Evolutionary conservation across 1,140 invertebrate species (phyloP).

Genomic region (Manduca sexta): DNA sequence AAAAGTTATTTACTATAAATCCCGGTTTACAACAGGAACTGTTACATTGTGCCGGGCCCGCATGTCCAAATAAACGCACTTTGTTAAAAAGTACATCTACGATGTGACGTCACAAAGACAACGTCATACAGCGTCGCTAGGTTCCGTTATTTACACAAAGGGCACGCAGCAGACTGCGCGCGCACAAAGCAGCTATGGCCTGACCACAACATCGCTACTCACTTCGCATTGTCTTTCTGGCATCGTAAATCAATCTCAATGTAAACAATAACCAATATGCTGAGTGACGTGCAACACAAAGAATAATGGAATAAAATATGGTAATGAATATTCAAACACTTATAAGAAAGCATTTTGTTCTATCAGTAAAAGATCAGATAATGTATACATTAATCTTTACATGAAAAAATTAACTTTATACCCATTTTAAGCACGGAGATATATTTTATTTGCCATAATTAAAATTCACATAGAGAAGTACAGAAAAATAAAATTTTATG

Average conservation of each 20-base stretch:
- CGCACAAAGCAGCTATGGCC: constrained; percentile 14
- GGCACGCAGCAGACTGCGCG: constrained; percentile 19
- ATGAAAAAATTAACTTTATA: too few species aligned
- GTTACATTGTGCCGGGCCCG: constrained; percentile 51
- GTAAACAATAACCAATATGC: too few species aligned
- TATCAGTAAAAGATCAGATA: too few species aligned
- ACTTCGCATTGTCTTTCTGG: constrained; percentile 35
- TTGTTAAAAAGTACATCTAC: constrained; percentile 40
- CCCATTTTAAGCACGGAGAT: too few species aligned
- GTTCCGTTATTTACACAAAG: constrained; percentile 59
- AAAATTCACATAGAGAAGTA: too few species aligned
- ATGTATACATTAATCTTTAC: too few species aligned
- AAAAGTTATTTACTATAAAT: constrained; percentile 41
- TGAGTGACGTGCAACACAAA: too few species aligned
- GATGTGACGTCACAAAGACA: constrained; percentile 55
- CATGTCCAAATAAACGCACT: constrained; percentile 61
- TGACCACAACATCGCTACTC: constrained; percentile 58
- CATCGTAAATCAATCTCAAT: constrained; percentile 40
- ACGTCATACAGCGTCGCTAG: constrained; percentile 27
- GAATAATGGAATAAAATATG: too few species aligned
- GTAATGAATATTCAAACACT: too few species aligned
- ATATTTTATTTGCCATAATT: too few species aligned
- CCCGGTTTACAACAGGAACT: constrained; percentile 63
- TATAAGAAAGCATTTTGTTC: too few species aligned
- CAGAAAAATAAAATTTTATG: too few species aligned